Conservation (phyloP, 2,113 vertebrate genomes). For the Pteruthius melanotis region DNA sequence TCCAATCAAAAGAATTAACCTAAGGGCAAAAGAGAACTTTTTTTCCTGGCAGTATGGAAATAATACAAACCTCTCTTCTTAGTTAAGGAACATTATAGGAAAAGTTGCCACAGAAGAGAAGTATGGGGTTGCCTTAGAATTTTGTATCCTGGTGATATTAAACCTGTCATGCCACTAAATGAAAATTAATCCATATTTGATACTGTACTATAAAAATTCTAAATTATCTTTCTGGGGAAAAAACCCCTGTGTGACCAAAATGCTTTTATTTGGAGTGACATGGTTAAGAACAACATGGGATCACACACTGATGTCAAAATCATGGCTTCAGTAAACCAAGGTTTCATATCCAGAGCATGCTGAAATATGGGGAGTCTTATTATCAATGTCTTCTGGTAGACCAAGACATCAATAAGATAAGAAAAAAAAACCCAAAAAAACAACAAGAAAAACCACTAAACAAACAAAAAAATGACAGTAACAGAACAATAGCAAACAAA, state of each 20-base stretch:
- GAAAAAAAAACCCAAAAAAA: no score
- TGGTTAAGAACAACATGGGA: background rate
- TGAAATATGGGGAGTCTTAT: background rate
- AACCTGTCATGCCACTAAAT: background rate
- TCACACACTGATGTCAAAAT: background rate
- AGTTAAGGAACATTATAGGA: background rate
- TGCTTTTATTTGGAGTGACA: background rate
- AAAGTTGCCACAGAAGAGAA: background rate
- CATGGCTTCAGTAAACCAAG: background rate
- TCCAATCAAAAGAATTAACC: background rate
- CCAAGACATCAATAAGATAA: background rate
- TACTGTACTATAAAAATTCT: background rate
- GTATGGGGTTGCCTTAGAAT: background rate
- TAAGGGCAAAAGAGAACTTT: background rate
- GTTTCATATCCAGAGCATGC: background rate
- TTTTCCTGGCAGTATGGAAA: background rate
- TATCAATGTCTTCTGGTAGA: background rate
- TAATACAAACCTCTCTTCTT: background rate
- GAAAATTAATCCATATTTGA: background rate
- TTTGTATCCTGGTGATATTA: background rate
- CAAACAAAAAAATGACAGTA: background rate
- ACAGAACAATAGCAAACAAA: background rate
- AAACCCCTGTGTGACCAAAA: background rate
- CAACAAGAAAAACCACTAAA: background rate
- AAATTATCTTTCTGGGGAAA: fast-evolving